phyloP scores from a whole-genome alignment of 2,888 invertebrate species.

The Drosophila testacea region DNA sequence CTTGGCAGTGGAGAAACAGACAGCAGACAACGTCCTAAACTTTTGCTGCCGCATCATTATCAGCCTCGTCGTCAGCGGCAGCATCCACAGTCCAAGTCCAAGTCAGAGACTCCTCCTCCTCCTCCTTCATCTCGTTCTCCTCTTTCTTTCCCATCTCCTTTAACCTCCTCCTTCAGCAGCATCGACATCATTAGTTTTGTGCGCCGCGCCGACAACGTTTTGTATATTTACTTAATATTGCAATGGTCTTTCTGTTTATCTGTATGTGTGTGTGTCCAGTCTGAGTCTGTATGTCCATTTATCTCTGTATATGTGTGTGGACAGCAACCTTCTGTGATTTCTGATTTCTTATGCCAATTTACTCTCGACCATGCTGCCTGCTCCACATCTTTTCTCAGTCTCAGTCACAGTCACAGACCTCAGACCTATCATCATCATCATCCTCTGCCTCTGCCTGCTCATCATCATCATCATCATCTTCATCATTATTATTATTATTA shows the following conservation, averaged over 20 bases:
- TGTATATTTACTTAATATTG: conserved; percentile 81
- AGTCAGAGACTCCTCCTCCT: conserved; percentile 6
- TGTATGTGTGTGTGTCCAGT: conserved; percentile 11
- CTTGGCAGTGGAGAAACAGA: conserved; percentile 3
- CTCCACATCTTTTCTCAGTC: conserved; percentile 59
- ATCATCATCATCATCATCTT: conserved; percentile 46
- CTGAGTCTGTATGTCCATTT: conserved; percentile 64
- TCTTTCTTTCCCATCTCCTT: conserved; percentile 3
- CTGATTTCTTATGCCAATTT: conserved; percentile 83
- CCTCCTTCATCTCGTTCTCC: conserved; percentile 6
- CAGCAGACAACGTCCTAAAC: conserved; percentile 66
- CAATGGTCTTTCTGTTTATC: conserved; percentile 64
- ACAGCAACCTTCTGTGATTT: conserved; percentile 80
- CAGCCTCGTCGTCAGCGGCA: conserved; percentile 60
- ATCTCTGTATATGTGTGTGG: conserved; percentile 59
- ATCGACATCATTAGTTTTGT: conserved; percentile 82
- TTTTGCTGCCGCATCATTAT: conserved; percentile 80
- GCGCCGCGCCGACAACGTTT: conserved; percentile 81
- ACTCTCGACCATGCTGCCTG: conserved; percentile 60
- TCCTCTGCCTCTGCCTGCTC: conserved; percentile 10
- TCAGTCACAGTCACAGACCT: conserved; percentile 17
- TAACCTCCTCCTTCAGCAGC: conserved; percentile 30
- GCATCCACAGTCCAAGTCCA: conserved; percentile 18
- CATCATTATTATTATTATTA: conserved; percentile 43
- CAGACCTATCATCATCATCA: conserved; percentile 49